Evolutionary conservation across 2,113 vertebrate genomes (phyloP), one percentile per base, ranked within the genome.

Genomic region (Rhea pennata): DNA sequence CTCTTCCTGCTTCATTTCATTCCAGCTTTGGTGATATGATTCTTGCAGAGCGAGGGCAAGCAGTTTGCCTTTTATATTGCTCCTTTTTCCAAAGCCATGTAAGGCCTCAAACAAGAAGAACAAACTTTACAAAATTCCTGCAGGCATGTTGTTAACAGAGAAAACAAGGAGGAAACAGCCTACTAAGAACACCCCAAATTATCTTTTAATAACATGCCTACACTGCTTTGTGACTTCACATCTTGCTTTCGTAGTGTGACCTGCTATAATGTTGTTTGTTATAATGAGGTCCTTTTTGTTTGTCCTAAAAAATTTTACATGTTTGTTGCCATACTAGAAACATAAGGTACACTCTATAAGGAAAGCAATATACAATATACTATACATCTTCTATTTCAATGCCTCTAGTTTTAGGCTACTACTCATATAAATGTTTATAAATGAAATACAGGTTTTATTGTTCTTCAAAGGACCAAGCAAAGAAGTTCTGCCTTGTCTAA

Each of bases 311-410:
- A 44, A 53, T 70, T 94, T 67, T 88, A 92, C 91, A 93, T 74
- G 91, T 95, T 94, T 94, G 83, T 96, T 80, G 79, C 79, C 78
- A 67, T 92, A 91, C 87, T 97, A 83, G 81, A 95, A 90, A 78
- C 81, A 82, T 87, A 87, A 93, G 50, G 56, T 96, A 95, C 86
- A 94, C 62, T 96, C 33, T 96, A 74, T 87, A 91, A 76, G 82
- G 92, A 95, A 98, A 98, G 97, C 98, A 98, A 98, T 97, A 98
- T 96, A 92, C 58, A 87, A 22, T 96, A 62, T 93, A 92, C 50
- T 96, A 42, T 48, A 76, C 84, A 94, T 95, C 95, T 93, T 90
- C 82, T 97, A 89, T 80, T 91, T 92, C 74, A 78, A 91, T 76
- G 82, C 73, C 91, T 98, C 84, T 94, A 61, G 85, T 94, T 92